Percentiles rank a stretch among this genome's conserved stretches.
Evolutionary conservation across 2,888 invertebrate species (phyloP).

Genomic region (Euzetes globulus): DNA sequence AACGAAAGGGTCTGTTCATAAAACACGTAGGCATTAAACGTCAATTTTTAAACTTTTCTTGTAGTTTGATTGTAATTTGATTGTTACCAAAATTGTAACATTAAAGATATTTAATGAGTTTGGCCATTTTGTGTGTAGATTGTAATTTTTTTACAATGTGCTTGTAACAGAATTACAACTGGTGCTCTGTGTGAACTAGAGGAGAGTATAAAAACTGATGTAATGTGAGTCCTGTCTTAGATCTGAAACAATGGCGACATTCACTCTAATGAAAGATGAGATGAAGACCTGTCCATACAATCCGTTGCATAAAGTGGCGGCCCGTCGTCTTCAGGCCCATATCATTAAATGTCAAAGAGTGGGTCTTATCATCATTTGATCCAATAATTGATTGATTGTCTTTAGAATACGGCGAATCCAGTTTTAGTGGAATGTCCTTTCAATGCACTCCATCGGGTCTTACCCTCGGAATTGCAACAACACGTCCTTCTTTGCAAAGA

Average conservation of each 20-base stretch:
- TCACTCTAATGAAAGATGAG: not conserved
- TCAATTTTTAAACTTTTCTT: too few relatives aligned
- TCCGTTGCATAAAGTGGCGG: conserved; percentile 17
- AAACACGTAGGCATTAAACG: too few relatives aligned
- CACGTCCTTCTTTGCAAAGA: conserved; percentile 21
- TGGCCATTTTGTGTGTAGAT: too few relatives aligned
- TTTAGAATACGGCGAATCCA: conserved; percentile 1
- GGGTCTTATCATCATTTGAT: not conserved
- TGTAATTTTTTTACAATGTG: too few relatives aligned
- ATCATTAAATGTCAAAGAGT: conserved; percentile 7
- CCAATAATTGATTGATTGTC: not conserved
- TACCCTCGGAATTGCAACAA: not conserved
- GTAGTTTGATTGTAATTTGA: too few relatives aligned
- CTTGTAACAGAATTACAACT: too few relatives aligned
- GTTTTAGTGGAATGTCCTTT: conserved; percentile 5
- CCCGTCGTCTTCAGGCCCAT: not conserved
- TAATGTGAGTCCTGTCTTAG: too few relatives aligned
- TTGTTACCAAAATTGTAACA: too few relatives aligned
- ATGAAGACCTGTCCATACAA: conserved; percentile 28
- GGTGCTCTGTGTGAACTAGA: too few relatives aligned
- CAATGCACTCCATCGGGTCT: conserved; percentile 6
- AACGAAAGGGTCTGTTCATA: too few relatives aligned
- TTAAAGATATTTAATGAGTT: too few relatives aligned
- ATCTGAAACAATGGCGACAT: conserved; percentile 12
- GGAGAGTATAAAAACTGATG: too few relatives aligned